Conservation (phyloP, 2,888 invertebrate species). For the Tromatobia lineatoria region DNA sequence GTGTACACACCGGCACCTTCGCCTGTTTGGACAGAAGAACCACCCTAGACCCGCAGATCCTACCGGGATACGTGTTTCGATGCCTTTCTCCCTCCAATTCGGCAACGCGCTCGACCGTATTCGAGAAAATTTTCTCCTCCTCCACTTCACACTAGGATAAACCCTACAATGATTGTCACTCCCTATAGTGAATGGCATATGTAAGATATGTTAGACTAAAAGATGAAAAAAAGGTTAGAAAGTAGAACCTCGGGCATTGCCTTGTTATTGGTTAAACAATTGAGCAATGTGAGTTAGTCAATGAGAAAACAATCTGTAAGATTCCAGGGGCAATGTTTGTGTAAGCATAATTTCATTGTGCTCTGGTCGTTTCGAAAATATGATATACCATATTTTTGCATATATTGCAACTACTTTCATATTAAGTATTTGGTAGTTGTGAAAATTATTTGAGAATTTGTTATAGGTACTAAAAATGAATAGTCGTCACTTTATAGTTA, state of each 20-base stretch:
- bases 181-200: not conserved
- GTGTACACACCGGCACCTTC: constrained; percentile 79
- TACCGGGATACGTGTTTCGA: constrained; percentile 13
- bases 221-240: not conserved
- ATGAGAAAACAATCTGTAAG: too few species aligned
- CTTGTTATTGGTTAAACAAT: too few species aligned
- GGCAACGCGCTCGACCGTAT: constrained; percentile 60
- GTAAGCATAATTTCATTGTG: too few species aligned
- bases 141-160: constrained; percentile 9
- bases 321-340: too few species aligned
- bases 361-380: too few species aligned
- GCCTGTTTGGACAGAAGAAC: constrained; percentile 80
- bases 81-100: constrained; percentile 61
- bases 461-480: too few species aligned
- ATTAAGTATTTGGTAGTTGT: too few species aligned
- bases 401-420: too few species aligned
- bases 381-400: too few species aligned
- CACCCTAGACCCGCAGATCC: constrained; percentile 31
- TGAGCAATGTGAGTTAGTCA: too few species aligned
- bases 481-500: too few species aligned
- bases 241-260: not conserved
- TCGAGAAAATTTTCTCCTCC: constrained; percentile 58
- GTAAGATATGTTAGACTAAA: not conserved
- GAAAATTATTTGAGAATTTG: too few species aligned
- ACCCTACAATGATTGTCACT: constrained; percentile 18